phyloP scores from a whole-genome alignment of 2,797 vertebrate species.

The Hapalemur alaotrensis region DNA sequence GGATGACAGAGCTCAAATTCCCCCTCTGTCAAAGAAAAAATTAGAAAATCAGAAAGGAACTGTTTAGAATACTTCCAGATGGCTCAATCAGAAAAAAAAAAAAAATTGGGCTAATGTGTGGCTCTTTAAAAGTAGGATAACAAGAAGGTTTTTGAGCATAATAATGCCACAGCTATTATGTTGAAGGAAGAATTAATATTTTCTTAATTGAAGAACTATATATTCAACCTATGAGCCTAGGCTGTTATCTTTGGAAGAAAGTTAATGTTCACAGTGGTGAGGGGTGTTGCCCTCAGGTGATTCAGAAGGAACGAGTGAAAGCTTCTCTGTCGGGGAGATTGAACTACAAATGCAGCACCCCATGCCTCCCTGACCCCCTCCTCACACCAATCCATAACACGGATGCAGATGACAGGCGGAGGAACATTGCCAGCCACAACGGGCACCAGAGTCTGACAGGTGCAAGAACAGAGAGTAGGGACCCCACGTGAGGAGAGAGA shows the following conservation, averaged over 20 bases:
- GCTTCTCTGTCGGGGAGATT: background rate
- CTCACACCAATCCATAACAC: background rate
- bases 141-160: background rate
- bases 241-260: background rate
- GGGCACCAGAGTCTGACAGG: background rate
- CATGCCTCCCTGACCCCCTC: background rate
- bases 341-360: no score
- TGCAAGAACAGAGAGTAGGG: background rate
- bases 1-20: background rate
- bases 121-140: background rate
- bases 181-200: background rate
- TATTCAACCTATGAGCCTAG: background rate
- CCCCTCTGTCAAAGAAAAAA: background rate
- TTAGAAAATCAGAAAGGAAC: background rate
- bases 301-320: background rate
- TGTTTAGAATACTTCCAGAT: background rate
- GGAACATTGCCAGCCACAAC: background rate
- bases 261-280: background rate
- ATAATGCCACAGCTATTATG: background rate
- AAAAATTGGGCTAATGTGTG: background rate
- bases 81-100: background rate
- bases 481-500: background rate
- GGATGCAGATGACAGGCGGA: background rate
- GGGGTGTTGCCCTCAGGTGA: background rate
- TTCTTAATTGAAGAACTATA: background rate